Evolutionary conservation across 2,113 vertebrate species (phyloP), one percentile per base, ranked within the genome.

Genomic region (Pituophis catenifer): DNA sequence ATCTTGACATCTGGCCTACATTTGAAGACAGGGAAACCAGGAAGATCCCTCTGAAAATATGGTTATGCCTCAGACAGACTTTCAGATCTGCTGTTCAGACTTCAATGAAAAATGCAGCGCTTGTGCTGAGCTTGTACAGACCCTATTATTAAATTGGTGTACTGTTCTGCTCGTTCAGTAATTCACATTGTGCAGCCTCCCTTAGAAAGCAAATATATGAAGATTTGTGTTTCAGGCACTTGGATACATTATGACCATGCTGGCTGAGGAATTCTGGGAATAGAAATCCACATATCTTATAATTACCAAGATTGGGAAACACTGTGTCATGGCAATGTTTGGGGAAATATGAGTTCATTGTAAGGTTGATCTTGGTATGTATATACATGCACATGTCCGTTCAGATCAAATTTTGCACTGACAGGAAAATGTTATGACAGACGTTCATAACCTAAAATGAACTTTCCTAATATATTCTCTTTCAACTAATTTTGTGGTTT

Each of bases 401-500:
- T 92, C 38, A 0, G 0, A 54, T 94, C 93, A 87, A 85, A 54
- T 92, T 48, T 87, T 93, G 93, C 59, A 93, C 50, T 92, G 90
- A 86, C 91, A 38, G 13, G n/a, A 24, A 53, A 88, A 38, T 54
- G 29, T 33, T 70, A 15, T 21, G 52, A 89, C 15, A 48, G 3
- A 26, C 6, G 59, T 62, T 62, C 29, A 15, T 3, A 58, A 29
- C 26, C 57, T 58, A 94, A 90, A 95, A 93, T 93, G 93, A 94
- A 95, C 92, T 96, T 95, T 95, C 92, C 94, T 93, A 95, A 96
- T 96, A 93, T 92, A 93, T 52, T 11, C 93, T 95, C 96, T 97
- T 86, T 97, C 95, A 95, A 95, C 96, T 96, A 95, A 93, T 96
- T 96, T 94, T 96, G 96, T 96, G 96, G 96, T 95, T 96, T 96